These are phyloP conservation scores for Zoroaster sp. DNA, from an alignment of 53 echinoderm and acorn worm species.

Conservation along the genomic window DNA sequence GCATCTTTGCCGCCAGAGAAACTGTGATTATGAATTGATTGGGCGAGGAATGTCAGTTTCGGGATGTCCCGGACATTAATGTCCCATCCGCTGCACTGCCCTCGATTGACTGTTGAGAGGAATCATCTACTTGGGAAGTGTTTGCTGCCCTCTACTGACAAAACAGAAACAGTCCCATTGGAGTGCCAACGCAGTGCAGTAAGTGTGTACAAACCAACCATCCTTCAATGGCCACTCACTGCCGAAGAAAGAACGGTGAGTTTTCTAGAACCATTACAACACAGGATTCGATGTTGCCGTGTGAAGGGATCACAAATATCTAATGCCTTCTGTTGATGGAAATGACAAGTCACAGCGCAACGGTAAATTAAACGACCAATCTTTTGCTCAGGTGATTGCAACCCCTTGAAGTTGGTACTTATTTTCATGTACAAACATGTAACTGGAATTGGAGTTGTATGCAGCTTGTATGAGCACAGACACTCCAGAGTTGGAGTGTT, in stretches of 20 bases:
- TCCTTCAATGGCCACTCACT: no score
- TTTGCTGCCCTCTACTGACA: neutral
- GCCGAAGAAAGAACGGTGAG: no score
- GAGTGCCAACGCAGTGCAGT: neutral
- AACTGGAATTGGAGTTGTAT: no score
- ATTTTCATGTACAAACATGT: no score
- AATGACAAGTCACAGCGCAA: neutral
- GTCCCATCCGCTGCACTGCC: no score
- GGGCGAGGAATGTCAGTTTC: neutral
- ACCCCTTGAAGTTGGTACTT: no score
- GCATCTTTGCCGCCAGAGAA: neutral
- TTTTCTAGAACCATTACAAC: no score
- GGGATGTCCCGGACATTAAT: no score
- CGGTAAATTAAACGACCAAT: neutral
- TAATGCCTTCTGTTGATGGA: neutral
- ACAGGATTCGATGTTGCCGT: no score
- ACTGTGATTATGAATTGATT: neutral
- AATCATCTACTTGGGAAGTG: neutral
- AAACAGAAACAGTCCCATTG: neutral
- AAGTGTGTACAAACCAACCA: neutral
- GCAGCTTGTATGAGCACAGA: no score
- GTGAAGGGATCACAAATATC: no score
- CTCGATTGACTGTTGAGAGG: neutral
- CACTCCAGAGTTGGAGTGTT: no score
- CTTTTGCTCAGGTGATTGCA: neutral